Evolutionary conservation across 1,140 invertebrate genomes (phyloP), one percentile per base, ranked within the genome.

Genomic region (Glossosoma conforme): DNA sequence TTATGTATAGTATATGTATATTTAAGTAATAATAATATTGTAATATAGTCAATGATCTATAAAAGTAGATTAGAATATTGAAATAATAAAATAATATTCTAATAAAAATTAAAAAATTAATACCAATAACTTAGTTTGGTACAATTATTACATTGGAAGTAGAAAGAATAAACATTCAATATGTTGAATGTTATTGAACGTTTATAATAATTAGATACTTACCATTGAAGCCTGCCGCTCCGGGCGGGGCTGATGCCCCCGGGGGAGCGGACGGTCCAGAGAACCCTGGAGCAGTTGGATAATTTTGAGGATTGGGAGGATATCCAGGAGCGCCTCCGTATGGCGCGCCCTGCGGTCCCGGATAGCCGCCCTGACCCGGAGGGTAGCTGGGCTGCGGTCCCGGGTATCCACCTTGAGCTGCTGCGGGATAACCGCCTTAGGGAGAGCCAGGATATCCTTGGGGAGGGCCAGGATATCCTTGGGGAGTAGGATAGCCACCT

Each of bases 341-440:
- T 14, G 61, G 67, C 3, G 62, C 66, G 14, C 28, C 21, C 15
- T 43, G 43, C 41, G 62, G 58, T 43, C 61, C 57, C 19, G 65
- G 62, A 22, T 63, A 68, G 6, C 66, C 67, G 15, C n/a, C 20
- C 9, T 18, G 22, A 21, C 64, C 64, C 8, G 64, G 63, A 50
- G n/a, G n/a, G n/a, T 67, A 67, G n/a, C 64, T 62, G 1, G 45
- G 56, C 28, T 58, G 43, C 2, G 30, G 33, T 8, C 42, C 41
- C 3, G 47, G 43, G 43, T 41, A 51, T 2, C 19, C 45, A 9
- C 10, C 44, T 42, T 35, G 56, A 8, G 32, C 52, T 5, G 19
- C 28, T 21, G 28, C 37, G 13, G 54, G 48, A 47, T 49, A 46
- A 1, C 45, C 38, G n/a, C 17, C 35, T 15, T 28, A 42, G 6